A percentile compares a stretch with the other conserved stretches of the same genome.
phyloP scores from a whole-genome alignment of 2,888 invertebrate genomes.

The Deilephila porcellus region DNA sequence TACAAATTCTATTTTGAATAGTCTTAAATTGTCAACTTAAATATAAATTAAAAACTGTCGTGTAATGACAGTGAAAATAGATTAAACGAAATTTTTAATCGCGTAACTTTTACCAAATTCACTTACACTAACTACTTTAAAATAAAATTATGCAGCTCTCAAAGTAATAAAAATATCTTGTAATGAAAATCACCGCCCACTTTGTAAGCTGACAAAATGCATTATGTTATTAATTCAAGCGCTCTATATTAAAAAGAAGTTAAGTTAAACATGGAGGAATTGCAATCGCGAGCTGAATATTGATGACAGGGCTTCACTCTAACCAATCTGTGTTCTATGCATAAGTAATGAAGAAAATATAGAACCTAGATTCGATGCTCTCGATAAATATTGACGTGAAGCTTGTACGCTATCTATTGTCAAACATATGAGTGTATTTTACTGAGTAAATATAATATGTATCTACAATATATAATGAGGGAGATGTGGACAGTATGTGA shows the following conservation, averaged over 20 bases:
- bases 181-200: background rate
- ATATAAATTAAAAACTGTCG: background rate
- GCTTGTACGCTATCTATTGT: slow-evolving; percentile 49
- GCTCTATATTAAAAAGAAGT: slow-evolving; percentile 54
- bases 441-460: slow-evolving; percentile 21
- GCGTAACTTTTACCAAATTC: background rate
- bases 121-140: too few relatives aligned
- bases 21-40: background rate
- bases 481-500: background rate
- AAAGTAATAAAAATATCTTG: background rate
- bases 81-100: background rate
- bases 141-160: background rate
- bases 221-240: slow-evolving; percentile 35
- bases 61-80: background rate
- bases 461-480: background rate
- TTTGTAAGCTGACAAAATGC: background rate
- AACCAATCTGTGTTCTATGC: slow-evolving; percentile 82
- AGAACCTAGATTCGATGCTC: slow-evolving; percentile 68
- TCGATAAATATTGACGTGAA: slow-evolving; percentile 73
- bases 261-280: slow-evolving; percentile 55
- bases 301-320: slow-evolving; percentile 71
- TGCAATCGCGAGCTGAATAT: slow-evolving; percentile 73
- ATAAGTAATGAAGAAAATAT: slow-evolving; percentile 82
- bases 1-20: background rate
- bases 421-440: slow-evolving; percentile 34